A percentile compares a stretch with the other conserved stretches of the same genome.
These are phyloP conservation scores for Tricholaema leucomelas DNA, from an alignment of 2,113 vertebrate species.

Conservation along the genomic window DNA sequence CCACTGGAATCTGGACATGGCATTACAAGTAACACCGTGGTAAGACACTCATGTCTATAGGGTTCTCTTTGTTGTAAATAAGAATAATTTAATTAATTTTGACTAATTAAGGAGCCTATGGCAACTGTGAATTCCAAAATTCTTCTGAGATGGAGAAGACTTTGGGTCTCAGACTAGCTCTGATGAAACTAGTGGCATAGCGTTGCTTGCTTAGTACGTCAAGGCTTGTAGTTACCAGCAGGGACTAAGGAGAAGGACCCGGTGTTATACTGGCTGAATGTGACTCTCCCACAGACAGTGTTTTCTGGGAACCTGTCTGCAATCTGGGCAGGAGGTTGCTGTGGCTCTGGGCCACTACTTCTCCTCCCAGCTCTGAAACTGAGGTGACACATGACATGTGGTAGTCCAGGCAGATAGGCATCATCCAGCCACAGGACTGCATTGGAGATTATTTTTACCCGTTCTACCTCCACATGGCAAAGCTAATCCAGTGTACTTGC, in stretches of 20 bases:
- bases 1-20: neutral
- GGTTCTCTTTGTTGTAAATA: neutral
- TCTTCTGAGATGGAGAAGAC: neutral
- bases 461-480: neutral
- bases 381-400: neutral
- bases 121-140: neutral
- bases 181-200: neutral
- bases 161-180: neutral
- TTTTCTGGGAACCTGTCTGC: neutral
- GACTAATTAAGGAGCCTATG: neutral
- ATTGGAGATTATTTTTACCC: neutral
- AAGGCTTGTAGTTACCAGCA: neutral
- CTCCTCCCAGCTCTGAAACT: neutral
- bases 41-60: neutral
- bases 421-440: neutral
- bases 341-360: neutral
- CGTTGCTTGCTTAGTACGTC: neutral
- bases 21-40: accelerated
- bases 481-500: neutral
- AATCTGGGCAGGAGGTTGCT: neutral
- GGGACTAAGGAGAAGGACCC: neutral
- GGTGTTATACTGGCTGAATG: neutral
- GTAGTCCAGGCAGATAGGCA: neutral
- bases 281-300: accelerated
- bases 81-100: neutral